Evolutionary conservation across 2,888 invertebrate species (phyloP), one percentile per base, ranked within the genome.

Genomic region (Exephanes ischioxanthus): DNA sequence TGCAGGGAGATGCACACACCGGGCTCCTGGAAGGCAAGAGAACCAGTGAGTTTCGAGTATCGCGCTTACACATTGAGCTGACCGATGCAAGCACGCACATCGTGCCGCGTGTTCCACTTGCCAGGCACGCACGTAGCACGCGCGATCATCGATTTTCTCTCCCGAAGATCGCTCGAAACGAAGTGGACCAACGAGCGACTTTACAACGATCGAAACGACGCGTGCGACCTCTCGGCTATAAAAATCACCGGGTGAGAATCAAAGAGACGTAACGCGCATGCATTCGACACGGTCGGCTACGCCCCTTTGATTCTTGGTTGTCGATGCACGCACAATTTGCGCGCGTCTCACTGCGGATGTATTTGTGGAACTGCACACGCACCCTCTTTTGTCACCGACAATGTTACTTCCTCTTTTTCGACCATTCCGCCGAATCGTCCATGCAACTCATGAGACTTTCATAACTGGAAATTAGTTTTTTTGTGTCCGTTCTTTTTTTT

Each of bases 81-180:
- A 41, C 58, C 33, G 58, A 45, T 68, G 73, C 53, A 41, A 30
- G 68, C 70, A 30, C 14, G 30, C 61, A 16, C 61, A 2, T 53
- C 37, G 45, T n/a, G 79, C 45, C 48, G 82, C 61, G 73, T 66
- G 78, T 58, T 82, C 82, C 82, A 82, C 75, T 82, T 82, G 82
- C 82, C 79, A 61, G 48, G 85, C 85, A 75, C 75, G 85, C 85
- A 79, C 85, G 82, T 79, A 85, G 82, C 85, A 82, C 85, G 85
- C 79, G 85, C 82, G 82, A 85, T 85, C 85, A 85, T 82, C 85
- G 85, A 85, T 85, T 85, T 82, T 85, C 81, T 82, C 81, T 82
- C 85, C 71, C 48, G 66, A 41, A 33, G 66, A 55, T 76, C 70
- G 61, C 71, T 68, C 80, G 22, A 77, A 37, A 75, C 81, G 63